A percentile compares a stretch with the other conserved stretches of the same genome.
These are phyloP conservation scores for Notodonta ziczac DNA, from an alignment of 2,888 invertebrate genomes.

Conservation along the genomic window DNA sequence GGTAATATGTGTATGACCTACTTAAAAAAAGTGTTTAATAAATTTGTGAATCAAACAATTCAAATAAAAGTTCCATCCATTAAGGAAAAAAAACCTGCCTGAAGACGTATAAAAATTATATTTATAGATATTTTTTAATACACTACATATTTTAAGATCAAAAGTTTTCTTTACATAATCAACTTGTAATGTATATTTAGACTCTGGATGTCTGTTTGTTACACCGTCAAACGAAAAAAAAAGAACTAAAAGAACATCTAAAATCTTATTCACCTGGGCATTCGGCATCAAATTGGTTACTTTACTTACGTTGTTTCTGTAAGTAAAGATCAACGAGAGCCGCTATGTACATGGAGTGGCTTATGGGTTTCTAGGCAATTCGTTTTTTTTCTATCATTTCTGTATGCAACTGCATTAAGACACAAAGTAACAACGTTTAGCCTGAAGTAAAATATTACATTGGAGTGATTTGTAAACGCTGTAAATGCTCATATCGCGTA, in stretches of 20 bases:
- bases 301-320: not conserved
- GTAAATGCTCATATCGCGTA: not conserved
- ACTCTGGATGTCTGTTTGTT: not conserved
- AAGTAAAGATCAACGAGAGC: not conserved
- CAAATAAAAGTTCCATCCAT: not conserved
- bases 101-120: not conserved
- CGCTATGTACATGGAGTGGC: slow-evolving; percentile 3
- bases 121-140: not conserved
- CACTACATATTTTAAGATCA: not conserved
- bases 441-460: not conserved
- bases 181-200: not conserved
- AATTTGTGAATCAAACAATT: no score
- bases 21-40: no score
- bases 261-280: no score
- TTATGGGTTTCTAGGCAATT: not conserved
- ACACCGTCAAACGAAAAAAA: no score
- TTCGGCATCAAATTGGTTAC: no score
- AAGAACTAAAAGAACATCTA: no score
- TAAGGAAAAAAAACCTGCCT: not conserved
- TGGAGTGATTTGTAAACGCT: not conserved
- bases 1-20: not conserved
- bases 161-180: not conserved
- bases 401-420: not conserved
- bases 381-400: not conserved
- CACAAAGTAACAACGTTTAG: not conserved